Evolutionary conservation across 2,113 vertebrate genomes (phyloP).

Genomic region (Ascaphus truei): DNA sequence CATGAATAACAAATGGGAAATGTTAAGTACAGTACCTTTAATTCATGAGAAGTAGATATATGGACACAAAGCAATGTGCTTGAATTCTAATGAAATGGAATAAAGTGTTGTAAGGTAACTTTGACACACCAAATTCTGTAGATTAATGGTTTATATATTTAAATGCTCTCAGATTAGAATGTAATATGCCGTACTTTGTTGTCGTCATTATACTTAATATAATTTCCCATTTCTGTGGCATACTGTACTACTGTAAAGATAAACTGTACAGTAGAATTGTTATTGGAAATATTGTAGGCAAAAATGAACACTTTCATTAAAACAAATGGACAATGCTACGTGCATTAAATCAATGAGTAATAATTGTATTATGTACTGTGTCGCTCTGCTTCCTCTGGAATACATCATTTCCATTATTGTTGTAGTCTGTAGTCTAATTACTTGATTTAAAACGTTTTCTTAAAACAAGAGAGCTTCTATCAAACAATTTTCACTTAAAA

Average conservation of each 20-base stretch:
- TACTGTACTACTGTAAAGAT: background rate
- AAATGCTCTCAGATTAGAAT: slow-evolving; percentile 5
- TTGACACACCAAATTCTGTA: slow-evolving; percentile 2
- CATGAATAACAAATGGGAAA: too few species aligned
- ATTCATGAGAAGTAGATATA: background rate
- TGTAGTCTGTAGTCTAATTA: background rate
- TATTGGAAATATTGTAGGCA: background rate
- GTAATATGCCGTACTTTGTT: background rate
- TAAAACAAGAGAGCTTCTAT: background rate
- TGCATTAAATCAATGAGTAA: background rate
- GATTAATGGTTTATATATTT: slow-evolving; percentile 7
- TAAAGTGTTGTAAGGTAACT: background rate
- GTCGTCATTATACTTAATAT: background rate
- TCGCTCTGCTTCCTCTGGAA: background rate
- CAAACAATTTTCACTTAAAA: background rate
- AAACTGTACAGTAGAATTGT: background rate
- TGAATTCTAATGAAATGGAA: slow-evolving; percentile 22
- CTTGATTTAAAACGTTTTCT: background rate
- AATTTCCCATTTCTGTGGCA: background rate
- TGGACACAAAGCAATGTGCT: slow-evolving; percentile 5
- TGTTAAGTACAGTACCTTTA: too few species aligned
- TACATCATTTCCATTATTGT: background rate
- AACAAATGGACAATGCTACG: background rate
- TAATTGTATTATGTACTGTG: background rate
- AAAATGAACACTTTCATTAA: background rate